Evolutionary conservation across 2,797 vertebrate genomes (phyloP).

Genomic region (Protonibea diacanthus): DNA sequence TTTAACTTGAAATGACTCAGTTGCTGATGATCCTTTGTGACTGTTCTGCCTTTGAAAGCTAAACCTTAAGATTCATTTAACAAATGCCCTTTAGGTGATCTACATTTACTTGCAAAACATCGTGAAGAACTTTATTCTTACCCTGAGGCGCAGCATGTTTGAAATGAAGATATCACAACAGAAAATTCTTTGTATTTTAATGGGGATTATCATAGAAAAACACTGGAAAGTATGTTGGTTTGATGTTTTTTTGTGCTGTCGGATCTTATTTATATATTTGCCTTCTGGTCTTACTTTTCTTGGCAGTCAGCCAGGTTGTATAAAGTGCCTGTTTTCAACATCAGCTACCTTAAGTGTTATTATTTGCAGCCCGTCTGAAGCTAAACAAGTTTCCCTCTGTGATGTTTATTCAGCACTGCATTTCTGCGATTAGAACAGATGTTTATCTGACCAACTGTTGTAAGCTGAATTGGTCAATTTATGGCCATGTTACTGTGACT

Average conservation of each 20-base stretch:
- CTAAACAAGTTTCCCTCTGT: conserved; percentile 12
- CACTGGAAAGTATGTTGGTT: background rate
- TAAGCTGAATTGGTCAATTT: conserved; percentile 6
- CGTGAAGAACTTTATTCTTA: conserved; percentile 9
- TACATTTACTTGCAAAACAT: conserved; percentile 18
- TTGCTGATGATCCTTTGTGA: background rate
- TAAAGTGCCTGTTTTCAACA: conserved; percentile 11
- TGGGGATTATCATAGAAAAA: conserved; percentile 8
- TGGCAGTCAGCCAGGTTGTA: background rate
- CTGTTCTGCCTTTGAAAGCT: background rate
- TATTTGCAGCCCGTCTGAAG: background rate
- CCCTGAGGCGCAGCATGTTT: conserved; percentile 9
- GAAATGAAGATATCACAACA: conserved; percentile 24
- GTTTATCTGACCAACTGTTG: background rate
- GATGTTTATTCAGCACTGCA: conserved; percentile 4
- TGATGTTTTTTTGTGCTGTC: conserved; percentile 9
- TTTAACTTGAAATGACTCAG: background rate
- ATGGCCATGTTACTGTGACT: background rate
- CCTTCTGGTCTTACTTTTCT: conserved; percentile 10
- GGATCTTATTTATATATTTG: conserved; percentile 7
- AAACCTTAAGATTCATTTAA: conserved; percentile 19
- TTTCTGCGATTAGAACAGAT: conserved; percentile 30
- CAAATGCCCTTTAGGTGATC: conserved; percentile 8
- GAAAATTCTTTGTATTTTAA: conserved; percentile 21
- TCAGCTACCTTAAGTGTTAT: conserved; percentile 4